Percentiles rank a stretch among this genome's conserved stretches.
phyloP scores from a whole-genome alignment of 2,888 invertebrate species.

The Chesias legatella region DNA sequence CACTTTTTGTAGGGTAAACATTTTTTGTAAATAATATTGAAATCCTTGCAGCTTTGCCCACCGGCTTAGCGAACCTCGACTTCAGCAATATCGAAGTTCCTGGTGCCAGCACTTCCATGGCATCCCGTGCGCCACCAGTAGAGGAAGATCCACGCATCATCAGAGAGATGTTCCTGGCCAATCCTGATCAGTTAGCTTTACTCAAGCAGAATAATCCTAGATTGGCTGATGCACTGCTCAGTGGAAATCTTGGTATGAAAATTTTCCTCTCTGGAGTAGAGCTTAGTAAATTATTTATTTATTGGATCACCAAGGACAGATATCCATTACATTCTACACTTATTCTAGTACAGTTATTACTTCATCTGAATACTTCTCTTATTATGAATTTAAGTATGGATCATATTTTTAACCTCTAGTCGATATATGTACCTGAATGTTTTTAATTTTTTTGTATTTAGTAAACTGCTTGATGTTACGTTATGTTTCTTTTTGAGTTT shows the following conservation, averaged over 20 bases:
- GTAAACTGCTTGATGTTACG: too few species aligned
- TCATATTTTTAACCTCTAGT: too few species aligned
- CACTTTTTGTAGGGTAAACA: conserved; percentile 15
- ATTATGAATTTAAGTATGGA: too few species aligned
- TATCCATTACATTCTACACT: too few species aligned
- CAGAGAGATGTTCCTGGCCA: conserved; percentile 91
- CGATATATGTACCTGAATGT: too few species aligned
- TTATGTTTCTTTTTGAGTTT: too few species aligned
- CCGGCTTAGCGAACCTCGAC: conserved; percentile 84
- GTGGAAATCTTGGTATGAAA: conserved; percentile 87
- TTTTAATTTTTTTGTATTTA: too few species aligned
- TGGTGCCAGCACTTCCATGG: conserved; percentile 61
- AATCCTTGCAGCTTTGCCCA: conserved; percentile 60
- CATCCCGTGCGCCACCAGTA: conserved; percentile 58
- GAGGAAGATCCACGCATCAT: conserved; percentile 93
- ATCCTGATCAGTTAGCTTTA: conserved; percentile 94
- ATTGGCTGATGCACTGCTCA: conserved; percentile 93
- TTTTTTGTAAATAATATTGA: conserved; percentile 24
- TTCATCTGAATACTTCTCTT: too few species aligned
- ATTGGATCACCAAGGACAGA: too few species aligned
- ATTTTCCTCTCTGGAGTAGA: background rate
- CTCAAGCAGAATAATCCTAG: conserved; percentile 96
- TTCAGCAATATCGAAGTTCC: conserved; percentile 94
- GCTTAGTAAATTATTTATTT: too few species aligned
- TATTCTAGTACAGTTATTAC: too few species aligned